These are phyloP conservation scores for Myotis davidii DNA, from an alignment of 2,113 vertebrate genomes.

Conservation along the genomic window DNA sequence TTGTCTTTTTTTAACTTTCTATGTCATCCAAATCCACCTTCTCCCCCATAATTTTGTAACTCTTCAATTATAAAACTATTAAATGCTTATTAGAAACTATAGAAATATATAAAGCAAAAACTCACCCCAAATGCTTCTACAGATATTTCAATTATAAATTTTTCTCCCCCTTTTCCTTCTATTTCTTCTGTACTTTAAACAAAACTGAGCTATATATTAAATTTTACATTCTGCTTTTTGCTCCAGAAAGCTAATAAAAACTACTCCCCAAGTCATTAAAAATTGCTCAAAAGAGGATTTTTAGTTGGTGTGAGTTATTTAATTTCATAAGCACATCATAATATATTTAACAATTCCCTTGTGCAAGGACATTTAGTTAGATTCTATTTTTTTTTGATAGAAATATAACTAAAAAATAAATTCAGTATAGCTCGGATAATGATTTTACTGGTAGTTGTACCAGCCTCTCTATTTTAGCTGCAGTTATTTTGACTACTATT, in stretches of 20 bases:
- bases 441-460: not conserved
- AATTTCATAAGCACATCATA: slow-evolving; percentile 43
- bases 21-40: not conserved
- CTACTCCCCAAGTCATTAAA: slow-evolving; percentile 29
- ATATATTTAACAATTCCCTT: not conserved
- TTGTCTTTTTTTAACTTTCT: not conserved
- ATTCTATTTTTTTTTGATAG: not conserved
- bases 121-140: not conserved
- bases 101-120: slow-evolving; percentile 32
- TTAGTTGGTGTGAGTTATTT: not conserved
- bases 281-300: slow-evolving; percentile 29
- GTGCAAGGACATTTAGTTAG: not conserved
- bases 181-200: not conserved
- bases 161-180: not conserved
- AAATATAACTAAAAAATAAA: slow-evolving; percentile 14
- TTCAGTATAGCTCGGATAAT: not conserved
- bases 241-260: slow-evolving; percentile 4
- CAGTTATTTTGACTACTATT: not conserved
- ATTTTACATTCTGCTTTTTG: not conserved
- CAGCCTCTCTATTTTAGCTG: not conserved
- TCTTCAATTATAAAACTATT: slow-evolving; percentile 20
- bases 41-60: not conserved
- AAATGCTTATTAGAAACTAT: slow-evolving; percentile 9
- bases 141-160: not conserved
- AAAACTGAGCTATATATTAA: not conserved